Evolutionary conservation across 2,888 invertebrate species (phyloP).

Genomic region (Drosophila subsilvestris): DNA sequence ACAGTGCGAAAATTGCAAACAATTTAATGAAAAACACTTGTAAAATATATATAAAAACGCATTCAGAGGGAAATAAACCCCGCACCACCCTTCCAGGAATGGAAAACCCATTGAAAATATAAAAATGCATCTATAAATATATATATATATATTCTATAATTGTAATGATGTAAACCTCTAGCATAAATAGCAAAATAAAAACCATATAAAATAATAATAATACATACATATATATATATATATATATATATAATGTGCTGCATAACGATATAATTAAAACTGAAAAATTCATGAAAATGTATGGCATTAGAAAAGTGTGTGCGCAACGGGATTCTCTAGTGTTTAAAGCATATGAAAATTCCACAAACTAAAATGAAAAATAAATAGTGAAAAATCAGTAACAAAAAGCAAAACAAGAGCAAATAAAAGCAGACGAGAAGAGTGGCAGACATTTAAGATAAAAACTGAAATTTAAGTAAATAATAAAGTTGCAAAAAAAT

Average conservation of each 20-base stretch:
- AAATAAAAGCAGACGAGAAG: constrained; percentile 18
- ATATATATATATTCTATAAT: constrained; percentile 57
- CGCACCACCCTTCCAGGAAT: no score
- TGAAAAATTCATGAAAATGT: constrained; percentile 61
- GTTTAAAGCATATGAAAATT: constrained; percentile 40
- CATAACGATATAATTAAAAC: constrained; percentile 60
- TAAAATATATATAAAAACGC: constrained; percentile 61
- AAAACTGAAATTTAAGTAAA: constrained; percentile 65
- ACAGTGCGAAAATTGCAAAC: constrained; percentile 59
- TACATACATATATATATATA: constrained; percentile 38
- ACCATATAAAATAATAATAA: constrained; percentile 33
- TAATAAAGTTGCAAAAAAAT: constrained; percentile 74
- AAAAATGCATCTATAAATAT: constrained; percentile 40
- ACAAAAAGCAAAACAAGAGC: constrained; percentile 29
- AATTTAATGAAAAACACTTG: constrained; percentile 57
- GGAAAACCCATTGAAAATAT: constrained; percentile 43
- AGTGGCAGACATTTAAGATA: constrained; percentile 45
- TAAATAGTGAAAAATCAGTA: constrained; percentile 30
- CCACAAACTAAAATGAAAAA: constrained; percentile 41
- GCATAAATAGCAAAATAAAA: constrained; percentile 62
- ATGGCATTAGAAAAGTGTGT: constrained; percentile 68
- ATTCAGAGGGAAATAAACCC: constrained; percentile 48
- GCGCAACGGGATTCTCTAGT: constrained; percentile 26
- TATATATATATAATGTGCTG: constrained; percentile 62
- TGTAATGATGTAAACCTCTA: constrained; percentile 70